Conservation (phyloP, 64 coral and sea anemone genomes). For the Astreopora myriophthalma region DNA sequence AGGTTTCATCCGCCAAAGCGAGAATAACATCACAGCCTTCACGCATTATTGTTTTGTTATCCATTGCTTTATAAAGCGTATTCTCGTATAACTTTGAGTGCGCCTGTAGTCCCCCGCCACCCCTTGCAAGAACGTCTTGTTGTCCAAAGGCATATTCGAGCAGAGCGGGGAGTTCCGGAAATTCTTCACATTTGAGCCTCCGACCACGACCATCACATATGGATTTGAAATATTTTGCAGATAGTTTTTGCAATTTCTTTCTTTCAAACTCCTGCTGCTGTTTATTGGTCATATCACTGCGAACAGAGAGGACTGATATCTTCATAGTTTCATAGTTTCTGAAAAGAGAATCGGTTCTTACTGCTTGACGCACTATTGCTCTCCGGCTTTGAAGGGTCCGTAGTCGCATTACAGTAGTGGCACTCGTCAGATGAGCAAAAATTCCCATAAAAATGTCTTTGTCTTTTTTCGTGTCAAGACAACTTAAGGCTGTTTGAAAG, state of each 20-base stretch:
- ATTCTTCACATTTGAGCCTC: slow-evolving; percentile 38
- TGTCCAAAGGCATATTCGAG: slow-evolving; percentile 44
- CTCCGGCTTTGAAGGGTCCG: slow-evolving; percentile 22
- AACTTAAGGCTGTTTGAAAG: slow-evolving; percentile 50
- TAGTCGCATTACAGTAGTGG: slow-evolving; percentile 42
- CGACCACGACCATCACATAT: slow-evolving; percentile 4
- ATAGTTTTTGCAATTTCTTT: slow-evolving; percentile 8
- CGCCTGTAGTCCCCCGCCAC: slow-evolving; percentile 52
- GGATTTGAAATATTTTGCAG: slow-evolving; percentile 3
- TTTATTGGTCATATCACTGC: not conserved
- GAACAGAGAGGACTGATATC: slow-evolving; percentile 3
- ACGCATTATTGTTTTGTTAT: slow-evolving; percentile 62
- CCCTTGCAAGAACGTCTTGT: slow-evolving; percentile 1
- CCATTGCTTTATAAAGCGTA: slow-evolving; percentile 37
- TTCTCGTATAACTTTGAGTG: slow-evolving; percentile 15
- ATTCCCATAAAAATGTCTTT: slow-evolving; percentile 59
- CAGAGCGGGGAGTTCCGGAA: slow-evolving; percentile 48
- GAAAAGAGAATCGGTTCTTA: slow-evolving; percentile 14
- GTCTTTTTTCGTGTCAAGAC: slow-evolving; percentile 64
- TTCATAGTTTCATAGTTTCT: slow-evolving; percentile 21
- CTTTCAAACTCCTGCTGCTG: not conserved
- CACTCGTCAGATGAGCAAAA: slow-evolving; percentile 64
- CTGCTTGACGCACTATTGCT: slow-evolving; percentile 21
- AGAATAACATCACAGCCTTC: slow-evolving; percentile 49
- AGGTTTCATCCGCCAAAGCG: slow-evolving; percentile 11